Evolutionary conservation across 2,113 vertebrate genomes (phyloP), one percentile per base, ranked within the genome.

Genomic region (Perca flavescens): DNA sequence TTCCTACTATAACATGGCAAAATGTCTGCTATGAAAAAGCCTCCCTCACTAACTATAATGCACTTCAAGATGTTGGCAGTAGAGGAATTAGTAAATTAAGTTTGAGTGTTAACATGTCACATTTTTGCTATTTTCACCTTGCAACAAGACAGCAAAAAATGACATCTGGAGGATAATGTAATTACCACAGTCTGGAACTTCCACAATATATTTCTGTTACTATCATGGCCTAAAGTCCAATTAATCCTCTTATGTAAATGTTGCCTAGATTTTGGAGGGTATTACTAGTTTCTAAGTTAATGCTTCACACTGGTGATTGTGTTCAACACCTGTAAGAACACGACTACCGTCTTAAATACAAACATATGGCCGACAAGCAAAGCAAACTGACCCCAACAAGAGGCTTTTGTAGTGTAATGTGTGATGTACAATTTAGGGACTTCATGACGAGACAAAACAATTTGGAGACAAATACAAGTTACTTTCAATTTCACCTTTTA

Each of bases 401-500:
- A 70, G 16, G 11, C 12, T 61, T 60, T 49, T 19, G 17, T 21
- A 34, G 7, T 49, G 58, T 63, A 36, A 50, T 61, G n/a, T 56
- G 8, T 16, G 31, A 40, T 65, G 54, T 49, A 16, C 25, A 49
- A 68, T 36, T 63, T 62, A 54, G 3, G 5, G 14, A 40, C 8
- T 19, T 63, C 1, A 34, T 65, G 22, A 52, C 40, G 69, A 28
- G 28, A 28, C 28, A 28, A 28, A 28, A 28, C 28, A 28, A 28
- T 28, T 3, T 50, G 0, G 15, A 65, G 49, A 86, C 22, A 81
- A 84, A 87, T 15, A 46, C 66, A 80, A 84, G 58, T 67, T 64
- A 83, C 64, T 69, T 84, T 34, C 6, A 78, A 52, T 6, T 50
- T 72, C 71, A 93, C 78, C 61, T 93, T 93, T 95, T 94, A 91